Evolutionary conservation across 2,888 invertebrate genomes (phyloP), one percentile per base, ranked within the genome.

Genomic region (Blera fallax): DNA sequence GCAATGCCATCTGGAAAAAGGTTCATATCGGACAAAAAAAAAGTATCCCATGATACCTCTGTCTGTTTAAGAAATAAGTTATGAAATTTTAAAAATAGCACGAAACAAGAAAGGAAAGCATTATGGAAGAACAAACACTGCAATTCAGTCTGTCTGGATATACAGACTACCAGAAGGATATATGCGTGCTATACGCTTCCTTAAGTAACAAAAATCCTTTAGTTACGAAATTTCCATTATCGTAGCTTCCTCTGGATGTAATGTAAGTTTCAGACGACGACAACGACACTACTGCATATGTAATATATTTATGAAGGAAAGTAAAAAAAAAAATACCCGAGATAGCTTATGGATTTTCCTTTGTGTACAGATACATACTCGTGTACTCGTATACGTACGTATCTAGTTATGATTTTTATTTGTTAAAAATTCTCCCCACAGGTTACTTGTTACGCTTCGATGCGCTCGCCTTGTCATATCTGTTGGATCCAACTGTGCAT

Each of bases 111-210:
- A 73, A 29, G 10, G 21, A 37, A 27, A 8, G 6, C 40, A 52
- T 73, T 62, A 73, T 43, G 62, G 14, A 62, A 62, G 73, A 52
- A 62, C 73, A 62, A 64, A 73, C 52, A 52, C 10, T 60, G 50
- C 24, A 60, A 72, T 60, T 56, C 56, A 8, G 56, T 45, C 45
- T 56, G 29, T 56, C 56, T 24, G 16, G 14, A 21, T 18, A 34
- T 7, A 34, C 18, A 65, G 50, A 65, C 21, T 21, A 10, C 4
- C 40, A 40, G n/a, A 58, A 45, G 45, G 16, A 64, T 48, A 48
- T 32, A 43, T 45, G 43, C 14, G 24, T 40, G 32, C 21, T 50
- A 14, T 52, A 5, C 24, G 7, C 27, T 40, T n/a, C 40, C 18
- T 18, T 34, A 8, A 18, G 27, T 29, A n/a, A n/a, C n/a, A 70